Evolutionary conservation across 2,888 invertebrate genomes (phyloP).

Genomic region (Morinoia aosen): DNA sequence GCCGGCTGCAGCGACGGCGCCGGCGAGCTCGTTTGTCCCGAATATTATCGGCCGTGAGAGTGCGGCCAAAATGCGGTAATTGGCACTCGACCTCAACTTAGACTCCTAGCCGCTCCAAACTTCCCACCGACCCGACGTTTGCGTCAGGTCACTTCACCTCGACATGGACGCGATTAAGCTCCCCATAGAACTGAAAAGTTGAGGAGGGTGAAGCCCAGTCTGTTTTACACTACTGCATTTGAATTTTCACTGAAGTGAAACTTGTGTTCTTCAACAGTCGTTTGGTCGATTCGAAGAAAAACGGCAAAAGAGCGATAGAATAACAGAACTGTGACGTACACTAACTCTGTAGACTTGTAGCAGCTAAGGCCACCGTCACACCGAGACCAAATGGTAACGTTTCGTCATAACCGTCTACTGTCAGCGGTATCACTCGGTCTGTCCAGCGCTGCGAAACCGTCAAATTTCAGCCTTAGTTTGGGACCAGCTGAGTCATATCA

Average conservation of each 20-base stretch:
- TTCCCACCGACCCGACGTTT: not conserved
- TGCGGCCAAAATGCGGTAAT: not conserved
- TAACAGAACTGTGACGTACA: no score
- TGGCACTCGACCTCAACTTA: not conserved
- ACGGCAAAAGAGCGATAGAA: no score
- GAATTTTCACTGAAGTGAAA: not conserved
- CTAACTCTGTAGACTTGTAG: no score
- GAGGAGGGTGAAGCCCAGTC: not conserved
- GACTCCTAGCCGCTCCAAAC: not conserved
- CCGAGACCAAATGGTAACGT: no score
- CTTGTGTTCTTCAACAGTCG: not conserved
- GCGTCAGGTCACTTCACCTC: not conserved
- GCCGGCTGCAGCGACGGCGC: not conserved
- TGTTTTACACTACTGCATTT: not conserved
- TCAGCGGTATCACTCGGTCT: no score
- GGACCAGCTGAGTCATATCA: no score
- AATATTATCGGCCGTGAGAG: not conserved
- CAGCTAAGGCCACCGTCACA: no score
- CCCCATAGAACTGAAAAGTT: not conserved
- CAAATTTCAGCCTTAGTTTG: no score
- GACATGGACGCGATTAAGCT: not conserved
- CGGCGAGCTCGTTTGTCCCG: not conserved
- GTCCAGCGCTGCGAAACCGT: no score
- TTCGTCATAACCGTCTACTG: no score
- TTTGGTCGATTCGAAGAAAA: not conserved